A percentile compares a stretch with the other conserved stretches of the same genome.
These are phyloP conservation scores for Tenthredo scrophulariae DNA, from an alignment of 2,888 invertebrate genomes.

Conservation along the genomic window DNA sequence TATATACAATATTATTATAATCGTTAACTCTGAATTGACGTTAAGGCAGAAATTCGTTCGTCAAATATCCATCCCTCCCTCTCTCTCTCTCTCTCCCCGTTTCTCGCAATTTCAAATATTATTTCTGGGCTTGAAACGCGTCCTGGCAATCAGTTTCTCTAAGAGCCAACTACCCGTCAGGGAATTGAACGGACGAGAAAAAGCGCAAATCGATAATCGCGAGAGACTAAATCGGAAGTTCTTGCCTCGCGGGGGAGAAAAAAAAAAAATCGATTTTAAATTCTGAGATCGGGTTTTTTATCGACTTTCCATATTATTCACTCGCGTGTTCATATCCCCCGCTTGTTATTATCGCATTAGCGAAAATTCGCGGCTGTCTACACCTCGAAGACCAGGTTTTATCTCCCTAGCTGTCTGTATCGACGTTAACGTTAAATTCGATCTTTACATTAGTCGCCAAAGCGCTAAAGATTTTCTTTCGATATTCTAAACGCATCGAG, in stretches of 20 bases:
- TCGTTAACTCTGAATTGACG: not conserved
- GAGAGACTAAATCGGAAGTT: not conserved
- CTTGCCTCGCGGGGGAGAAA: not conserved
- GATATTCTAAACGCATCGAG: constrained; percentile 20
- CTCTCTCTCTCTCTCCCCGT: not conserved
- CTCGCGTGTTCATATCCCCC: not conserved
- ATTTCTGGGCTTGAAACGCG: not conserved
- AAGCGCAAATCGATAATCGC: constrained; percentile 14
- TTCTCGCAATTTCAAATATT: not conserved
- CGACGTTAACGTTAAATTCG: not conserved
- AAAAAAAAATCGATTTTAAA: not conserved
- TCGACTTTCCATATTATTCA: not conserved
- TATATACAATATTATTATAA: constrained; percentile 1
- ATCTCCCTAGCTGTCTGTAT: too few species aligned
- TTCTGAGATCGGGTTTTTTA: not conserved
- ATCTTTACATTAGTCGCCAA: not conserved
- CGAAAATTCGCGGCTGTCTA: not conserved
- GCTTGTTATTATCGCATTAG: too few species aligned
- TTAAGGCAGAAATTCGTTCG: not conserved
- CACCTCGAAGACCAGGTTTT: not conserved
- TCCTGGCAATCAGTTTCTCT: constrained; percentile 14
- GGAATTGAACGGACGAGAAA: constrained; percentile 13
- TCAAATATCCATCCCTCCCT: not conserved
- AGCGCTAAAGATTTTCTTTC: not conserved
- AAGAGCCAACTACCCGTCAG: constrained; percentile 8